phyloP scores from a whole-genome alignment of 2,113 vertebrate species.

The Ramphastos sulfuratus region DNA sequence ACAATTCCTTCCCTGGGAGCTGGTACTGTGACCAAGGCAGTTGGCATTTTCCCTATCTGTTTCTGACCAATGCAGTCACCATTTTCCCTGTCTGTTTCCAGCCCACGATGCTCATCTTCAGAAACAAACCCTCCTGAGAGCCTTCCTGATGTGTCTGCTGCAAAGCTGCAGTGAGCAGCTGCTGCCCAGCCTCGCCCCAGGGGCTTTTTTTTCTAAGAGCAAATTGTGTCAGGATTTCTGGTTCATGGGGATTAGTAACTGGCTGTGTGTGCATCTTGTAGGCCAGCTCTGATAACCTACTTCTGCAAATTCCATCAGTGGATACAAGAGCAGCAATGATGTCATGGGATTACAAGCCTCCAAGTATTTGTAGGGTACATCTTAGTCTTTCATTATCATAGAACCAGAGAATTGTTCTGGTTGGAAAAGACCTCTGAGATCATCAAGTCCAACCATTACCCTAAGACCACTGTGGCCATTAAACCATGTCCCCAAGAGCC shows the following conservation, averaged over 20 bases:
- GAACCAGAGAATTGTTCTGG: no score
- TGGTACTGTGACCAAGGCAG: not conserved
- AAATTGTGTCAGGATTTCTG: constrained; percentile 4
- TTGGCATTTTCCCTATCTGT: not conserved
- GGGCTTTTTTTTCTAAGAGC: not conserved
- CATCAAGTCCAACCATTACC: no score
- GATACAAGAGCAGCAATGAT: not conserved
- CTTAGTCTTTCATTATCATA: not conserved
- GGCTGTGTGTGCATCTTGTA: not conserved
- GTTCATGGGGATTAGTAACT: not conserved
- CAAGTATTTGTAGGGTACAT: not conserved
- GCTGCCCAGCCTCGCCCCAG: not conserved
- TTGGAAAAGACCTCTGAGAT: no score
- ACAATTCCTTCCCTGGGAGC: not conserved
- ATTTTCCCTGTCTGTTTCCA: not conserved
- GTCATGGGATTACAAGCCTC: not conserved
- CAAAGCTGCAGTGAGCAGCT: not conserved
- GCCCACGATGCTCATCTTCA: not conserved
- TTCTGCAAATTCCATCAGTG: not conserved
- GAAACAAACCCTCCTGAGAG: not conserved
- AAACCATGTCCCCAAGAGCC: no score
- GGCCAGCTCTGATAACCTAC: not conserved
- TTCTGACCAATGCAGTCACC: not conserved
- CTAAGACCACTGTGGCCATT: no score
- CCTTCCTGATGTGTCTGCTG: not conserved